Conservation (phyloP, 2,113 vertebrate genomes). For the Corvus moneduloides region DNA sequence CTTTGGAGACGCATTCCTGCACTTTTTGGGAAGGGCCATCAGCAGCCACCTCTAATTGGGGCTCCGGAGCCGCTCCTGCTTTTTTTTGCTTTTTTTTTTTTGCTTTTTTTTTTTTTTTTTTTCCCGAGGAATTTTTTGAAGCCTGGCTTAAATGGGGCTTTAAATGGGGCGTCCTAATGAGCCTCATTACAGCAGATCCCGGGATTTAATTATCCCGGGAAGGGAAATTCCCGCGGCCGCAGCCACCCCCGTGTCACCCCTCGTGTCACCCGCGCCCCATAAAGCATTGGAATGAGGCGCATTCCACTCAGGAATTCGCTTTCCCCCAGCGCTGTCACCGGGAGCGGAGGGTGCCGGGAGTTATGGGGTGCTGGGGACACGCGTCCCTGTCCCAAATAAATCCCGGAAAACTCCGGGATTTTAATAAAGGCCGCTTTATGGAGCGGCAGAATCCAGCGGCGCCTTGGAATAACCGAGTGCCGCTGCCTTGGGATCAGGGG, state of each 20-base stretch:
- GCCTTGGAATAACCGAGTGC: not conserved
- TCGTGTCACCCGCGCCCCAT: constrained; percentile 12
- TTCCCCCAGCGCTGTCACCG: not conserved
- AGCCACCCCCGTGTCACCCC: not conserved
- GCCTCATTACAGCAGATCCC: constrained; percentile 34
- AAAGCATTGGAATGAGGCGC: not conserved
- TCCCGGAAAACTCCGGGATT: not conserved
- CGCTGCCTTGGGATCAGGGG: not conserved
- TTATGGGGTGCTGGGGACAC: not conserved
- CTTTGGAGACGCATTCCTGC: not conserved
- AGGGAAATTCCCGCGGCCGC: not conserved
- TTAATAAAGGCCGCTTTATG: constrained; percentile 19
- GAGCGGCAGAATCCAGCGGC: not conserved
- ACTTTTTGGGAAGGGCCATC: not conserved
- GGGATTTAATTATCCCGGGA: not conserved
- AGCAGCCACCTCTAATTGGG: not conserved
- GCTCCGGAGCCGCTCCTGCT: not conserved
- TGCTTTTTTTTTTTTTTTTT: not conserved
- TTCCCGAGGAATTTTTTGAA: not conserved
- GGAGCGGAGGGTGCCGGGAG: not conserved
- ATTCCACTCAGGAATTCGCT: not conserved
- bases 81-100: not conserved
- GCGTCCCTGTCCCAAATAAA: not conserved
- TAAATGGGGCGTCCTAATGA: constrained; percentile 44
- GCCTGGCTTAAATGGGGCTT: constrained; percentile 24